Base-by-base conservation (phyloP, 2,888 invertebrate genomes). In the Cryptocephalus moraei region DNA sequence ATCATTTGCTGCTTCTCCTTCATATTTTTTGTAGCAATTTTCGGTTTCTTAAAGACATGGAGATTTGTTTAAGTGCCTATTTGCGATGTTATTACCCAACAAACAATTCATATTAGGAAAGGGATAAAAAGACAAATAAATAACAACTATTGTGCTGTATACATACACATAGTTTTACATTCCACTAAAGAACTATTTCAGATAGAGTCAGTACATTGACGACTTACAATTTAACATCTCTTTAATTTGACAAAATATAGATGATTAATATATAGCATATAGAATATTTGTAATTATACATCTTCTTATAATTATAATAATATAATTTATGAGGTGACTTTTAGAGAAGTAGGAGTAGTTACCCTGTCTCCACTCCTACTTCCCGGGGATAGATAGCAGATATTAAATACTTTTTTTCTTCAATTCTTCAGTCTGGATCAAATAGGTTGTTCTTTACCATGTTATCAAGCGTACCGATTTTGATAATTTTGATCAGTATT, bases 191-290 rank as follows among this genome's bases (percentile, higher is more conserved):
- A 22, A 22, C 22, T 22, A 22, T 22, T 22, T 22, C 22, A 22
- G 42, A 32, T 42, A 67, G 63, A 64, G 63, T 68, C 68, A 68
- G 67, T 69, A 69, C 68, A 69, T 66, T 59, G 61, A 66, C 63
- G 58, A 63, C 62, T 58, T 59, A 59, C 62, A 61, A 59, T 49
- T 50, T 54, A 47, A 53, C 61, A 61, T 54, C 55, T 51, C 62
- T 59, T 53, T 62, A 63, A 64, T 65, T 64, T 68, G 69, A 67
- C 67, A 69, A 69, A 69, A 69, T 68, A 68, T 66, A 67, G 62
- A 63, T 61, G 59, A 63, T 57, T 55, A 57, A 57, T 56, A 62
- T 58, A 62, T 58, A 58, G 58, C 54, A 57, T 62, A 62, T 31
- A 60, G 22, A 64, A 65, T 62, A 62, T 64, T 59, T 65, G 62